Evolutionary conservation across 2,888 invertebrate genomes (phyloP).

Genomic region (Idaea aversata): DNA sequence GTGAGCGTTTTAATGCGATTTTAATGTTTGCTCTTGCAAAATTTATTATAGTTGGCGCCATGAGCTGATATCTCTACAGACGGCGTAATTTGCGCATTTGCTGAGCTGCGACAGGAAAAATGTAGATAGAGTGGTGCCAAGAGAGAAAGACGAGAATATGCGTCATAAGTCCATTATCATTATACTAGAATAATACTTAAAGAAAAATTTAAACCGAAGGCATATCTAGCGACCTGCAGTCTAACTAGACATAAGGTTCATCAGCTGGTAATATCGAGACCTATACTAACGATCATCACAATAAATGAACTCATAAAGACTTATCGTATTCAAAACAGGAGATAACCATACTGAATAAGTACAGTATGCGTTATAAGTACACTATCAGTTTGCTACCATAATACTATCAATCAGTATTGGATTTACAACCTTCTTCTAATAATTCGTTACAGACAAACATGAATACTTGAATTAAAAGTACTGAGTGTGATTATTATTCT

Average conservation of each 20-base stretch:
- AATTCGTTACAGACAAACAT: too few species aligned
- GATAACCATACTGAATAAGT: background rate
- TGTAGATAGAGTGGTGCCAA: background rate
- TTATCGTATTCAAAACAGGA: background rate
- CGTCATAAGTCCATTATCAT: too few species aligned
- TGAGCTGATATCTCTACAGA: constrained; percentile 40
- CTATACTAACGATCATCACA: background rate
- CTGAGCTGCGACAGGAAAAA: constrained; percentile 1
- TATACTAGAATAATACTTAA: too few species aligned
- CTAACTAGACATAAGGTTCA: background rate
- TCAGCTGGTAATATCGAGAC: background rate
- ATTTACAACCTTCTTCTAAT: too few species aligned
- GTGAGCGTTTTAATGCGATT: constrained; percentile 66
- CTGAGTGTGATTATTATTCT: too few species aligned
- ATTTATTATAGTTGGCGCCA: constrained; percentile 65
- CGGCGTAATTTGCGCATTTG: constrained; percentile 45
- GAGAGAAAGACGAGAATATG: background rate
- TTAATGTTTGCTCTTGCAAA: constrained; percentile 63
- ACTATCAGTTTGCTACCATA: too few species aligned
- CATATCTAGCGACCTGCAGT: too few species aligned
- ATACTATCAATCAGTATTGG: too few species aligned
- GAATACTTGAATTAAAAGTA: too few species aligned
- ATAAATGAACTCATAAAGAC: background rate
- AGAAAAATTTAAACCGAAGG: too few species aligned
- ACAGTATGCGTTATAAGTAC: too few species aligned